Evolutionary conservation across 2,113 vertebrate species (phyloP).

Genomic region (Anarrhichthys ocellatus): DNA sequence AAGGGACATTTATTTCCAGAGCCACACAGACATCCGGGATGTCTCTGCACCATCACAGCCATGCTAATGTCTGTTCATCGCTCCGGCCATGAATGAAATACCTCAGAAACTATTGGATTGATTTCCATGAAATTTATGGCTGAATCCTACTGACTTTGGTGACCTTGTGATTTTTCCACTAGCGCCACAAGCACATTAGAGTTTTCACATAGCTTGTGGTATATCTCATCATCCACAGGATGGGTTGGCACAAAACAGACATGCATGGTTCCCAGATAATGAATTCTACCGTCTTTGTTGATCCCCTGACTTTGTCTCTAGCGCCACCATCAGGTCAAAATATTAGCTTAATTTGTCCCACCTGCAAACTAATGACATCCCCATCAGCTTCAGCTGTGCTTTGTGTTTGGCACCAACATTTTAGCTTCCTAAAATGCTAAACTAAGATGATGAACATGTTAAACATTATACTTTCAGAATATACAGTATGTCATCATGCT

Average conservation of each 20-base stretch:
- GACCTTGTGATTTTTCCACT: background rate
- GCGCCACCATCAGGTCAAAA: background rate
- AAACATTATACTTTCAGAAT: background rate
- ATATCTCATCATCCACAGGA: background rate
- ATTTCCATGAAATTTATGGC: background rate
- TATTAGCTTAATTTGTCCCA: background rate
- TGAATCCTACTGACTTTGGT: background rate
- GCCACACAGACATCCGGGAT: background rate
- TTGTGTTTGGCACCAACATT: background rate
- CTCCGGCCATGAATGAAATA: background rate
- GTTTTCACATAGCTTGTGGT: background rate
- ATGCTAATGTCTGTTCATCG: background rate
- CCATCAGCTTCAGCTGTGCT: background rate
- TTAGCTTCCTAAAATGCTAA: background rate
- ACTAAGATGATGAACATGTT: background rate
- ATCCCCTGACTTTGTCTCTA: background rate
- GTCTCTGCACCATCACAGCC: background rate
- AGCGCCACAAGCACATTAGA: background rate
- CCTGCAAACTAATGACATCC: background rate
- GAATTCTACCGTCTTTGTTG: background rate
- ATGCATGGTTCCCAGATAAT: background rate
- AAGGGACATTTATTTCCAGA: slow-evolving; percentile 22
- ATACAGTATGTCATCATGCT: background rate
- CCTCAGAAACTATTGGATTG: background rate
- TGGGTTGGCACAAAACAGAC: background rate